These are phyloP conservation scores for Oscheius myriophilus DNA, from an alignment of 2,888 invertebrate genomes.

Conservation along the genomic window DNA sequence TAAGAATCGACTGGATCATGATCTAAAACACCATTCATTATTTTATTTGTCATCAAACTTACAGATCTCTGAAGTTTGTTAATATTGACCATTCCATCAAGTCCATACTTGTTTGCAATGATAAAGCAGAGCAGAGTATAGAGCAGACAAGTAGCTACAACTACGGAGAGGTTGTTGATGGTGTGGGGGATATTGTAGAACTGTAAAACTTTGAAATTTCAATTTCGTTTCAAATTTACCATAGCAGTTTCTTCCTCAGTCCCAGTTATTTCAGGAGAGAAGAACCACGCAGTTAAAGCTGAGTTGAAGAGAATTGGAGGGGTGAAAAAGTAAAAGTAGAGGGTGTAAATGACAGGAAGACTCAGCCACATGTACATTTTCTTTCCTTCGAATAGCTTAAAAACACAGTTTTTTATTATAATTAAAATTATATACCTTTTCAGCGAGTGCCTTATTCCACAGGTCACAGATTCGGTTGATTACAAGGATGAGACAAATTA, in stretches of 20 bases:
- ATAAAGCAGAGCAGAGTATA: slow-evolving; percentile 42
- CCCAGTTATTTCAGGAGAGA: neutral
- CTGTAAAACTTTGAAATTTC: neutral
- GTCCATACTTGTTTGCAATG: slow-evolving; percentile 10
- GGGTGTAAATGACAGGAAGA: slow-evolving; percentile 5
- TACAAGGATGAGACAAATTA: slow-evolving; percentile 10
- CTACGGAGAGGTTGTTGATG: slow-evolving; percentile 43
- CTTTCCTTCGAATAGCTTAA: slow-evolving; percentile 9
- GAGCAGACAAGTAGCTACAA: slow-evolving; percentile 41
- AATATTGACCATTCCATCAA: neutral
- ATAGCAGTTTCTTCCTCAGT: neutral
- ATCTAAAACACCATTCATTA: slow-evolving; percentile 41
- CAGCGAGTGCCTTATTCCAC: neutral
- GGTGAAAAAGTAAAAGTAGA: slow-evolving; percentile 2
- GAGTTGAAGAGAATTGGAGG: slow-evolving; percentile 7
- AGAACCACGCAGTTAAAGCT: neutral
- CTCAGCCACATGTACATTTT: neutral
- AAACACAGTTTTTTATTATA: neutral
- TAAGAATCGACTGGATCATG: slow-evolving; percentile 44
- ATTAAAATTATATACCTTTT: neutral
- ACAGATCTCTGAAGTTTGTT: neutral
- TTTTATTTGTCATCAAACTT: neutral
- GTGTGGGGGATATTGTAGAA: slow-evolving; percentile 39
- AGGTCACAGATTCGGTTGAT: slow-evolving; percentile 18
- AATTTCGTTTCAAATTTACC: neutral